Evolutionary conservation across 2,888 invertebrate species (phyloP).

Genomic region (Synergus itoensis): DNA sequence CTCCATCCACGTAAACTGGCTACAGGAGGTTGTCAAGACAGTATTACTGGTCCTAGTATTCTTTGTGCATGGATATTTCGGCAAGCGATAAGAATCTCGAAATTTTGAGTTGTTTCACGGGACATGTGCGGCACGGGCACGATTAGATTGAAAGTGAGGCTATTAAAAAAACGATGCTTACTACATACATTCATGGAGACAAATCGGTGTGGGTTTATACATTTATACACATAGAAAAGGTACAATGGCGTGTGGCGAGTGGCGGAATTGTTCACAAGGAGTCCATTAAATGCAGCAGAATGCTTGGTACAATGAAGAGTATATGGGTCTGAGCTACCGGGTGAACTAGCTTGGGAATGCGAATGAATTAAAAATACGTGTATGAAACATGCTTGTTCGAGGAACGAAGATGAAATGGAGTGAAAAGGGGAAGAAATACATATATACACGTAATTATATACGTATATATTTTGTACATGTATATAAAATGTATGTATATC

Average conservation of each 20-base stretch:
- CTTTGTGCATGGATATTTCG: neutral
- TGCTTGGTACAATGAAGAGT: conserved; percentile 56
- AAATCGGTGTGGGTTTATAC: conserved; percentile 30
- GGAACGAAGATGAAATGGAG: conserved; percentile 43
- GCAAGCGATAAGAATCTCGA: conserved; percentile 50
- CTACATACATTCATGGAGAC: conserved; percentile 4
- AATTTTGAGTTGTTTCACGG: conserved; percentile 42
- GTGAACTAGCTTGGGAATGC: conserved; percentile 61
- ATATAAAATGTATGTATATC: neutral
- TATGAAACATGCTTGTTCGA: conserved; percentile 44
- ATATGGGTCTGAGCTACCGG: conserved; percentile 51
- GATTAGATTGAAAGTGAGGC: conserved; percentile 32
- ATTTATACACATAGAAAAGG: neutral
- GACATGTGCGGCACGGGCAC: conserved; percentile 39
- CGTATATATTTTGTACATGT: neutral
- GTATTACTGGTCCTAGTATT: conserved; percentile 39
- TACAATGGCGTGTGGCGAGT: conserved; percentile 60
- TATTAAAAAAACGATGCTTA: conserved; percentile 44
- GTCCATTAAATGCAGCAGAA: conserved; percentile 63
- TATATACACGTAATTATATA: neutral
- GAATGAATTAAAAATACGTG: conserved; percentile 61
- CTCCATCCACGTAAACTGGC: neutral
- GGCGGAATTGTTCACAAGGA: conserved; percentile 61
- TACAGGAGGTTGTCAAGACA: neutral
- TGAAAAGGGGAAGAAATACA: conserved; percentile 36